phyloP scores from a whole-genome alignment of 92 coral and sea anemone genomes.

The Isaurus tuberculatus region DNA sequence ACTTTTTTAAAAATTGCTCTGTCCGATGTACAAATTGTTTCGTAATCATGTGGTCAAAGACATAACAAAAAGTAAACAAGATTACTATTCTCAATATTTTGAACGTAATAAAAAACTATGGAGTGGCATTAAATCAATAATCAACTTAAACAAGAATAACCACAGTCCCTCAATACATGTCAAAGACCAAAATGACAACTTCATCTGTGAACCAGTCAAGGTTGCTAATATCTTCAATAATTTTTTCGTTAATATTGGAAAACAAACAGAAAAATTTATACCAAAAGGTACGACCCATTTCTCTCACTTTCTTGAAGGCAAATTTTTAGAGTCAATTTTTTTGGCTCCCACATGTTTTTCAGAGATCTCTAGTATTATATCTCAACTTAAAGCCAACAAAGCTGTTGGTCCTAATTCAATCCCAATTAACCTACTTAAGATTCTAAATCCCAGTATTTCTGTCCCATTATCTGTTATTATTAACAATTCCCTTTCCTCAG shows the following conservation, averaged over 20 bases:
- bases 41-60: slow-evolving; percentile 13
- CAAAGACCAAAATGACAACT: background rate
- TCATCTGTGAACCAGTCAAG: slow-evolving; percentile 24
- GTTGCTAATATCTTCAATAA: too few species aligned
- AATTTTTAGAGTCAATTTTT: slow-evolving; percentile 1
- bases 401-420: slow-evolving; percentile 8
- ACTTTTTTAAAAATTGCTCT: too few species aligned
- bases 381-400: slow-evolving; percentile 52
- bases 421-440: too few species aligned
- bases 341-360: slow-evolving; percentile 14
- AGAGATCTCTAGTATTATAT: background rate
- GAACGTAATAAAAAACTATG: slow-evolving; percentile 18
- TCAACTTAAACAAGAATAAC: slow-evolving; percentile 19
- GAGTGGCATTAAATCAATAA: slow-evolving; percentile 23
- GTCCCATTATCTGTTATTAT: too few species aligned
- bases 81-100: slow-evolving; percentile 20
- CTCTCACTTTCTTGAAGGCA: too few species aligned
- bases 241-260: too few species aligned
- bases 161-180: slow-evolving; percentile 24
- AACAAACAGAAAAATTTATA: slow-evolving; percentile 4
- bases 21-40: slow-evolving; percentile 14
- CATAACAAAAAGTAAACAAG: slow-evolving; percentile 17
- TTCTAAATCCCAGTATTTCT: too few species aligned
- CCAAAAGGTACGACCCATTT: too few species aligned
- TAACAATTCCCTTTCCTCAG: too few species aligned